These are phyloP conservation scores for Portevinia maculata DNA, from an alignment of 2,888 invertebrate genomes.

Conservation along the genomic window DNA sequence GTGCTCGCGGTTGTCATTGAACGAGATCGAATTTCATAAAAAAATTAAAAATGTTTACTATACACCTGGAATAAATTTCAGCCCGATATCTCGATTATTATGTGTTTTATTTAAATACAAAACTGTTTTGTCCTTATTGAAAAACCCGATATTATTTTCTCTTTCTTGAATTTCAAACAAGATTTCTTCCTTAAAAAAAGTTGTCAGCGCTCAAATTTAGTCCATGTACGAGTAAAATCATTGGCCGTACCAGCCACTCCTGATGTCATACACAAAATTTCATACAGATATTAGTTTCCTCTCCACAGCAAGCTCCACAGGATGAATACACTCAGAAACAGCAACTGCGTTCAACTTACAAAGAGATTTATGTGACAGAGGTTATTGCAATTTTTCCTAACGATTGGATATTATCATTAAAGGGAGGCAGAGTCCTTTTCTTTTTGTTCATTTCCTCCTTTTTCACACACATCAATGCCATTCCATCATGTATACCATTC, in stretches of 20 bases:
- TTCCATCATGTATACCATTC: conserved; percentile 31
- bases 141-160: too few species aligned
- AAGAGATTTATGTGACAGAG: conserved; percentile 68
- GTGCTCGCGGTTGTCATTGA: too few species aligned
- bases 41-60: too few species aligned
- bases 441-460: conserved; percentile 20
- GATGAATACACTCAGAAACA: conserved; percentile 21
- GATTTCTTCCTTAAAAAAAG: not conserved
- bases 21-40: too few species aligned
- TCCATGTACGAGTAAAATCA: not conserved
- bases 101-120: too few species aligned
- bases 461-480: conserved; percentile 12
- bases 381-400: conserved; percentile 71
- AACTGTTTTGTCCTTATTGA: too few species aligned
- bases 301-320: conserved; percentile 14
- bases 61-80: too few species aligned
- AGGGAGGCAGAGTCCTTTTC: conserved; percentile 5
- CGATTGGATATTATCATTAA: conserved; percentile 65
- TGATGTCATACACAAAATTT: conserved; percentile 13
- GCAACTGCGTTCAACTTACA: conserved; percentile 24
- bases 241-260: not conserved
- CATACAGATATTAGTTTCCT: conserved; percentile 43
- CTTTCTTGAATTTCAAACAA: too few species aligned
- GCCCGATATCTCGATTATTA: too few species aligned
- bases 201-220: not conserved